Evolutionary conservation across 2,888 invertebrate genomes (phyloP), one percentile per base, ranked within the genome.

Genomic region (Tyria jacobaeae): DNA sequence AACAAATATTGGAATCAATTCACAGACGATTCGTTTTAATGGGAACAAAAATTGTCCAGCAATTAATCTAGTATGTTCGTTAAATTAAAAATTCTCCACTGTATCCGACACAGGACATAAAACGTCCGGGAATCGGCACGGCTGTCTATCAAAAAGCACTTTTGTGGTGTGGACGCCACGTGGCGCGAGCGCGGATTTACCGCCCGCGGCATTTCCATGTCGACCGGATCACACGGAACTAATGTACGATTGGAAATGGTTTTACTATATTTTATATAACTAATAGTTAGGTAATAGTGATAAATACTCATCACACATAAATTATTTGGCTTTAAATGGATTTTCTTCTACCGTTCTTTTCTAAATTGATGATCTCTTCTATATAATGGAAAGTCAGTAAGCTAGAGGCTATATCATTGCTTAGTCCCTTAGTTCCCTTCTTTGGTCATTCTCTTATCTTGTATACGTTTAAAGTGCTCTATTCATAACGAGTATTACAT

Each of bases 71-170:
- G 68, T 75, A 84, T 76, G 74, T 78, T 74, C 76, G 81, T 80
- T 86, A 85, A 89, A 89, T 89, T 80, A 89, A 89, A 89, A 89
- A 88, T 83, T 84, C 78, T 78, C 78, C 76, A 76, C 82, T 87
- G 88, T 81, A 82, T 82, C 83, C 82, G 83, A 84, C 81, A 81
- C 80, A 84, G 79, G 80, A 75, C 84, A 83, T 87, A 84, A 84
- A 87, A 80, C 83, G 83, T 79, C 80, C 79, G 81, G 80, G 75
- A 75, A 79, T 75, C 76, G 76, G 83, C 86, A 68, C 85, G 83
- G 81, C 87, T 90, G 90, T 90, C 90, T 89, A 90, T 91, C 90
- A 90, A 89, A 90, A 87, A 86, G 88, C 88, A 89, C 86, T 90
- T 88, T 84, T 90, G 91, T 77, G 91, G 91, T 84, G 64, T 72